phyloP scores from a whole-genome alignment of 2,113 vertebrate species.

The Myiopsitta monachus region DNA sequence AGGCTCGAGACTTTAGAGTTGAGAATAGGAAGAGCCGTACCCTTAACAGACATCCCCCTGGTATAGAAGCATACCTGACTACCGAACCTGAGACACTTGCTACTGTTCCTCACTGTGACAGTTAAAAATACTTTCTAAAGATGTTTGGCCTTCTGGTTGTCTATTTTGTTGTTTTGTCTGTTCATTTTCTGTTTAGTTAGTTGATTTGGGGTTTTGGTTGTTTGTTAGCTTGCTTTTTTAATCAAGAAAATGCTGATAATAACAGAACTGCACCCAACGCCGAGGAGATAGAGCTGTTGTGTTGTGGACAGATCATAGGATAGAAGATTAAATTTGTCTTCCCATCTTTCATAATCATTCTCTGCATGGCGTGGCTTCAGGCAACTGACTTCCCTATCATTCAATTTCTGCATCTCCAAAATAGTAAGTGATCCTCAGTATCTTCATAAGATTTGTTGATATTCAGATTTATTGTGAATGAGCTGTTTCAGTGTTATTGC shows the following conservation, averaged over 20 bases:
- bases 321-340: not conserved
- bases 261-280: constrained; percentile 1
- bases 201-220: not conserved
- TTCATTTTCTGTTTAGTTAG: rapidly evolving
- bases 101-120: not conserved
- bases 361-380: not conserved
- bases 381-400: not conserved
- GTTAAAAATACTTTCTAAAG: not conserved
- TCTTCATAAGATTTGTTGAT: not conserved
- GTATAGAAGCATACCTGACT: not conserved
- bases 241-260: not conserved
- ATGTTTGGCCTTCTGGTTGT: not conserved
- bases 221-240: not conserved
- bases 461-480: not conserved
- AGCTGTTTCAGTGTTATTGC: not conserved
- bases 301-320: not conserved
- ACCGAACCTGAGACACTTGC: not conserved
- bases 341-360: not conserved
- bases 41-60: not conserved
- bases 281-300: not conserved
- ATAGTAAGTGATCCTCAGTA: not conserved
- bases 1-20: not conserved
- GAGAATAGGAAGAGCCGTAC: not conserved
- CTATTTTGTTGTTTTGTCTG: not conserved
- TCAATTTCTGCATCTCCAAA: not conserved